phyloP scores from a whole-genome alignment of 1,140 invertebrate species.

The Parasteatoda tepidariorum region DNA sequence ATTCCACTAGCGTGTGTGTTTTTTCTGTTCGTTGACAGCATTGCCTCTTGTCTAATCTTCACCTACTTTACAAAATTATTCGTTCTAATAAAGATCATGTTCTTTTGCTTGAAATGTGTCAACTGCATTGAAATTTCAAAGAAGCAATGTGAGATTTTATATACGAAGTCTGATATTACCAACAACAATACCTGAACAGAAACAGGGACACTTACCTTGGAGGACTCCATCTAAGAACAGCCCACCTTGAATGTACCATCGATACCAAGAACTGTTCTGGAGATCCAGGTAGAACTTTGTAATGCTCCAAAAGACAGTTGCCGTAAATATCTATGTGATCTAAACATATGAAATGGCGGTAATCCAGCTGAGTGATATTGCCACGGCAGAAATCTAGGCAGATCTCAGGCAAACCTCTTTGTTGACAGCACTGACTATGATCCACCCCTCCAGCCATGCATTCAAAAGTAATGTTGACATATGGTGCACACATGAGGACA shows the following conservation, averaged over 20 bases:
- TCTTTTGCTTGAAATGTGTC: too few relatives aligned
- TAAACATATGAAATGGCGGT: conserved; percentile 77
- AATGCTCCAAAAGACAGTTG: conserved; percentile 83
- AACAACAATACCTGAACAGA: too few relatives aligned
- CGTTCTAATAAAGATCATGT: too few relatives aligned
- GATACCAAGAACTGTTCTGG: conserved; percentile 77
- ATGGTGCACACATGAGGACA: conserved; percentile 86
- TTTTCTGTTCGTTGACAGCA: too few relatives aligned
- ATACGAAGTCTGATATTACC: too few relatives aligned
- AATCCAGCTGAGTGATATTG: conserved; percentile 78
- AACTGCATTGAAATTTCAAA: too few relatives aligned
- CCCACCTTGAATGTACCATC: conserved; percentile 79
- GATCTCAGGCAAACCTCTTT: conserved; percentile 77
- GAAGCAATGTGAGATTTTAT: too few relatives aligned
- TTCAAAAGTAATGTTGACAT: conserved; percentile 81
- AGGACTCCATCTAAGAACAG: conserved; percentile 81
- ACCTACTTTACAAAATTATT: too few relatives aligned
- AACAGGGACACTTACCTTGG: conserved; percentile 72
- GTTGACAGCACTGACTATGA: conserved; percentile 77
- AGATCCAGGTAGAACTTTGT: conserved; percentile 80
- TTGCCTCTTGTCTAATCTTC: too few relatives aligned
- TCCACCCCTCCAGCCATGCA: conserved; percentile 77
- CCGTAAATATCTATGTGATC: conserved; percentile 82
- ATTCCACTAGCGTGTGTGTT: too few relatives aligned
- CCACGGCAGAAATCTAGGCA: conserved; percentile 81